phyloP scores from a whole-genome alignment of 2,797 vertebrate genomes.

The Danionella dracula region DNA sequence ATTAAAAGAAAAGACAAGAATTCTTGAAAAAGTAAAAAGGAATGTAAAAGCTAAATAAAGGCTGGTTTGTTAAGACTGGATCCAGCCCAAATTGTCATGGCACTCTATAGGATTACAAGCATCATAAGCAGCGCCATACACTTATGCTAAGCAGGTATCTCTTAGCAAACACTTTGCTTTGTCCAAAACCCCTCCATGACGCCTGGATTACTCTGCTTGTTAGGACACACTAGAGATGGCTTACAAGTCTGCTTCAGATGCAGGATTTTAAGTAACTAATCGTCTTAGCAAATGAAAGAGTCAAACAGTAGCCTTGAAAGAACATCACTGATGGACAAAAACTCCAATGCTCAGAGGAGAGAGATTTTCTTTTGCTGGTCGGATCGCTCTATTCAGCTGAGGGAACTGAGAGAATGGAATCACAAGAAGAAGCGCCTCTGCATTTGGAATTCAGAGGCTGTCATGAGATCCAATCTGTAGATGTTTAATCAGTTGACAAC shows the following conservation, averaged over 20 bases:
- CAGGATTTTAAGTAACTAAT: slow-evolving; percentile 33
- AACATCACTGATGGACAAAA: slow-evolving; percentile 9
- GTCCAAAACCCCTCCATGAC: slow-evolving; percentile 14
- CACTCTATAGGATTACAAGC: slow-evolving; percentile 10
- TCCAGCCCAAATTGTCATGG: background rate
- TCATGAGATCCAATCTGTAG: background rate
- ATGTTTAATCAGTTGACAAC: background rate
- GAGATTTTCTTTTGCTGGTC: background rate
- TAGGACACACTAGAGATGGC: slow-evolving; percentile 4
- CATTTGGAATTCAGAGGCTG: background rate
- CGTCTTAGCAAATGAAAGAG: slow-evolving; percentile 22
- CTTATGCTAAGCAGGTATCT: slow-evolving; percentile 20
- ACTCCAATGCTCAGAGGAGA: background rate
- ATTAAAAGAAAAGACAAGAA: background rate
- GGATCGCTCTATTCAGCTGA: background rate
- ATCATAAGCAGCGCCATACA: background rate
- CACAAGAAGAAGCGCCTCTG: background rate
- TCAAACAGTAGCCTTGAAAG: slow-evolving; percentile 22
- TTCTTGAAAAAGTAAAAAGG: background rate
- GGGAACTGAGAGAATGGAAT: background rate
- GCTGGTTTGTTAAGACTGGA: slow-evolving; percentile 2
- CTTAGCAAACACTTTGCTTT: background rate
- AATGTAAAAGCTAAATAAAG: background rate
- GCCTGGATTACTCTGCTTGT: slow-evolving; percentile 29
- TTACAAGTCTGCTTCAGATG: background rate